phyloP scores from a whole-genome alignment of 2,113 vertebrate genomes.

The Sander vitreus region DNA sequence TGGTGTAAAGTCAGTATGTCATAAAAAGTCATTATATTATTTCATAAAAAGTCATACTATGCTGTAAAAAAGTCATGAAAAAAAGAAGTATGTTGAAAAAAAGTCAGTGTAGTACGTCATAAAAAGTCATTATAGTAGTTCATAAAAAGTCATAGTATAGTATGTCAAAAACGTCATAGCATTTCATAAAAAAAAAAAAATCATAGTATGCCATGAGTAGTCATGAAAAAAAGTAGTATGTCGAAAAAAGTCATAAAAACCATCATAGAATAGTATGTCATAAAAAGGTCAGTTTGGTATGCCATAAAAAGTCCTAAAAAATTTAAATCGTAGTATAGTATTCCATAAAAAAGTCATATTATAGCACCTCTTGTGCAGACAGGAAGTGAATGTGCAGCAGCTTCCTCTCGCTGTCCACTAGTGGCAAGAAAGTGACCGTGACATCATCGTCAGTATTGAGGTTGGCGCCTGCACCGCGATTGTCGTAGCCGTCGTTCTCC shows the following conservation, averaged over 20 bases:
- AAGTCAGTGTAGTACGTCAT: no score
- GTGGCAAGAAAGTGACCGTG: slow-evolving; percentile 94
- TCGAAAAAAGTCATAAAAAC: background rate
- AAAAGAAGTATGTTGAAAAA: no score
- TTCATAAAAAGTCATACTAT: no score
- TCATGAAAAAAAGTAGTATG: no score
- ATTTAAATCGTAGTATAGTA: no score
- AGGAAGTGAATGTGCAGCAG: slow-evolving; percentile 97
- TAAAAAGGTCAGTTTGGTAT: background rate
- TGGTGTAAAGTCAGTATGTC: no score
- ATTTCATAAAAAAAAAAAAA: background rate
- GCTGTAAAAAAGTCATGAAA: no score
- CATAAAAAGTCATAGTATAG: background rate
- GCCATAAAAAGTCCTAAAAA: background rate
- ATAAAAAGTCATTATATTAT: no score
- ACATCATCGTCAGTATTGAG: slow-evolving; percentile 97
- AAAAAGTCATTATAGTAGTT: no score
- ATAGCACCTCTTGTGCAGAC: slow-evolving; percentile 94
- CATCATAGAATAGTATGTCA: background rate
- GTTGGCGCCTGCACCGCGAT: slow-evolving; percentile 97
- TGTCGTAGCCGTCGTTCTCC: slow-evolving; percentile 98
- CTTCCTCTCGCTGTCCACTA: slow-evolving; percentile 98
- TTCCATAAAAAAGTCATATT: no score
- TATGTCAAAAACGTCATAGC: background rate
- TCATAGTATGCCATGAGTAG: background rate